A percentile compares a stretch with the other conserved stretches of the same genome.
Conservation (phyloP, 2,888 invertebrate species). For the Caenorhabditis uteleia region DNA sequence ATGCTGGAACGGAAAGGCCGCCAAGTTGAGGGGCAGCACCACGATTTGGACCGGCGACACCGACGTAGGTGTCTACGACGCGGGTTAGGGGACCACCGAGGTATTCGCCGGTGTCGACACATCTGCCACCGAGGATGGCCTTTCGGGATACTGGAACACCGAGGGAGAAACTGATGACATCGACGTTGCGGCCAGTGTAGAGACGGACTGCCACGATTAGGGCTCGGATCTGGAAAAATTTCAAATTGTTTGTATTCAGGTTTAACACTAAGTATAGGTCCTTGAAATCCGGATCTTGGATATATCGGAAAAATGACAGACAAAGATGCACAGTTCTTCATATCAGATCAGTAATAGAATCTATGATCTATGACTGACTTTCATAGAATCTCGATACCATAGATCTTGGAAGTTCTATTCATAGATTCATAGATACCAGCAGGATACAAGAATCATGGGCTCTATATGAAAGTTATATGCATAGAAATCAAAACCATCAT, state of each 20-base stretch:
- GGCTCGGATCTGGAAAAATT: conserved; percentile 57
- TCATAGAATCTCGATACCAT: too few relatives aligned
- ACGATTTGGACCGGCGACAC: conserved; percentile 68
- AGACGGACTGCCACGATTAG: conserved; percentile 67
- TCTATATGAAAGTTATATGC: too few relatives aligned
- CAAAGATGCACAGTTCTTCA: too few relatives aligned
- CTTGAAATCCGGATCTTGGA: too few relatives aligned
- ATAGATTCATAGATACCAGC: too few relatives aligned
- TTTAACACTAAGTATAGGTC: too few relatives aligned
- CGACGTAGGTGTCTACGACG: conserved; percentile 65
- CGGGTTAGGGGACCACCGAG: conserved; percentile 61
- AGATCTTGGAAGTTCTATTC: too few relatives aligned
- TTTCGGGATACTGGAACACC: conserved; percentile 67
- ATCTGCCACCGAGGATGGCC: conserved; percentile 65
- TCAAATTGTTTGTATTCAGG: neutral
- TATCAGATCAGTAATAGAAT: too few relatives aligned
- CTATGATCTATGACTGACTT: too few relatives aligned
- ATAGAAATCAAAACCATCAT: too few relatives aligned
- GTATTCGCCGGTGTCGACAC: conserved; percentile 65
- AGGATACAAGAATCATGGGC: too few relatives aligned
- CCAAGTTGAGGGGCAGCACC: conserved; percentile 63
- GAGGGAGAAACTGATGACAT: conserved; percentile 67
- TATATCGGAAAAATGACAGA: too few relatives aligned
- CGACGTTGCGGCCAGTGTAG: conserved; percentile 66
- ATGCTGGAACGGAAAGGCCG: conserved; percentile 63